Conservation (phyloP, 2,888 invertebrate genomes). For the Achlya flavicornis region DNA sequence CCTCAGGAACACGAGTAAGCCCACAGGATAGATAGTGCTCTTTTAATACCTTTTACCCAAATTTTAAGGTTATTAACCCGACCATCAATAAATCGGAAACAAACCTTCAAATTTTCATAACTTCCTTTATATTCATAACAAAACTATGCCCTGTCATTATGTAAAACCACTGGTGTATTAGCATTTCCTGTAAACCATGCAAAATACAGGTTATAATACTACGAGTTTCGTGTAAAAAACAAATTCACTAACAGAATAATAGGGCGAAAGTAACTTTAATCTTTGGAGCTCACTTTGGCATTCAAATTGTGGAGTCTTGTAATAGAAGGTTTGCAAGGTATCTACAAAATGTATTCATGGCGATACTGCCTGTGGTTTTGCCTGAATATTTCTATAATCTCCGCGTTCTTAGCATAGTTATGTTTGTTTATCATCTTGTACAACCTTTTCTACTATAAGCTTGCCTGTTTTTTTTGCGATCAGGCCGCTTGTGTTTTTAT, state of each 20-base stretch:
- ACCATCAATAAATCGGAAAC: background rate
- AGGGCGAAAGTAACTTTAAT: background rate
- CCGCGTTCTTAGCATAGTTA: no score
- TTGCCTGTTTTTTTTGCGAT: no score
- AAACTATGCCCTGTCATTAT: constrained; percentile 11
- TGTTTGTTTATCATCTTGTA: no score
- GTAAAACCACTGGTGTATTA: constrained; percentile 3
- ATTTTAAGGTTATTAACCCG: background rate
- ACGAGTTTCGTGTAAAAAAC: constrained; percentile 8
- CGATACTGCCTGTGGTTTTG: background rate
- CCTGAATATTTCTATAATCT: background rate
- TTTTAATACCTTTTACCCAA: no score
- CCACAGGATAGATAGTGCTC: no score
- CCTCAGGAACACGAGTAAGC: no score
- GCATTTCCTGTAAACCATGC: constrained; percentile 9
- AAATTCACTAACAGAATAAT: constrained; percentile 12
- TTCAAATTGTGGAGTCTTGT: constrained; percentile 1
- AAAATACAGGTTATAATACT: background rate
- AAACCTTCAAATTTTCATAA: background rate
- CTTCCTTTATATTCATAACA: background rate
- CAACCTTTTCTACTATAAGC: no score
- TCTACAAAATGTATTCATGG: background rate
- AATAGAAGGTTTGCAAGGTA: background rate
- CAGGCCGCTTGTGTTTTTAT: no score
- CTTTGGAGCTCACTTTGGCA: background rate